Evolutionary conservation across 2,888 invertebrate genomes (phyloP).

Genomic region (Tupiocoris notatus): DNA sequence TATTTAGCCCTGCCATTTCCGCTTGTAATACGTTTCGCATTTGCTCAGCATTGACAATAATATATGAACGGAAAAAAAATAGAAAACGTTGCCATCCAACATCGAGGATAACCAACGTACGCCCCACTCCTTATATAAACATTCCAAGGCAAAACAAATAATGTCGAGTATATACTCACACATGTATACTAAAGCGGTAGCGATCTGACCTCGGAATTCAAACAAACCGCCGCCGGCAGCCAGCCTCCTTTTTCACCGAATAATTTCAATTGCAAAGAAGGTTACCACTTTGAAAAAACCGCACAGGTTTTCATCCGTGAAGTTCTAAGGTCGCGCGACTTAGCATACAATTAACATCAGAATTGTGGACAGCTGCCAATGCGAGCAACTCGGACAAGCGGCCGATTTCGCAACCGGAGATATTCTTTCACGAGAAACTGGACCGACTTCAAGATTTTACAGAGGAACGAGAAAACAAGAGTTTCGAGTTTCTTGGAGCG

Average conservation of each 20-base stretch:
- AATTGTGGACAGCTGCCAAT: conserved; percentile 11
- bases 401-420: neutral
- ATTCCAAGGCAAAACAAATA: too few relatives aligned
- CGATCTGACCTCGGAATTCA: conserved; percentile 2
- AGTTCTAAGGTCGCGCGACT: conserved; percentile 3
- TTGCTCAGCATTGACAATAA: too few relatives aligned
- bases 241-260: conserved; percentile 14
- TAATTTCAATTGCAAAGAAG: conserved; percentile 24
- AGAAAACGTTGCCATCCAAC: too few relatives aligned
- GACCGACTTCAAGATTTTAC: too few relatives aligned
- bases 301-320: neutral
- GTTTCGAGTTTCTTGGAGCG: too few relatives aligned
- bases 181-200: neutral
- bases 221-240: conserved; percentile 2
- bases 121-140: too few relatives aligned
- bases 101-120: too few relatives aligned
- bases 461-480: too few relatives aligned
- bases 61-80: too few relatives aligned
- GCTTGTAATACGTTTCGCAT: too few relatives aligned
- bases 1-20: neutral
- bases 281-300: conserved; percentile 1
- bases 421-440: too few relatives aligned
- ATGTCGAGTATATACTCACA: neutral
- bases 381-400: neutral
- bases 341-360: conserved; percentile 25